Evolutionary conservation across 64 coral and sea anemone genomes (phyloP), one percentile per base, ranked within the genome.

Genomic region (Acropora yongei): DNA sequence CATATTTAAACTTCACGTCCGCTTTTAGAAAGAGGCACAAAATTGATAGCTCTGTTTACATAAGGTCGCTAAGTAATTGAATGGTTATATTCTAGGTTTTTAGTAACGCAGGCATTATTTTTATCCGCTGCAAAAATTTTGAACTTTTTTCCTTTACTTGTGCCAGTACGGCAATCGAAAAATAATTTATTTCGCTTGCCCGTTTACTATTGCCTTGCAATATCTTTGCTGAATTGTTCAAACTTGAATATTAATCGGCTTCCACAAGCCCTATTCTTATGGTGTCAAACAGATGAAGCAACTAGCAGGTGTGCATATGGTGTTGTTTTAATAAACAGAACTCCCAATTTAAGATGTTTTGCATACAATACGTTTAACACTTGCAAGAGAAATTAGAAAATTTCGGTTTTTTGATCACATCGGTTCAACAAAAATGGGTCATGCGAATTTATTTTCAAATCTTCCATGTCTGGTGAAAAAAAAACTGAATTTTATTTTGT

Each of bases 261-360:
- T 10, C 12, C 50, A 63, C 11, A 67, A 18, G 4, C 18, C 7
- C 57, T 66, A 72, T 69, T 68, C 44, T 39, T 17, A 47, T 5
- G n/a, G n/a, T 65, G 10, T 71, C 63, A 85, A 45, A 20, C 16
- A 6, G 45, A 4, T 71, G 17, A 72, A 85, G 44, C 6, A 46
- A 44, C 16, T 45, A 42, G 82, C 82, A 85, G 82, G 82, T 85
- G 82, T 45, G 43, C 9, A 16, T 20, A 5, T 82, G 40, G 30
- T 17, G 45, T 67, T 85, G 65, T 85, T 71, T 85, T 68, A 47
- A 71, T 85, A 85, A 85, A 85, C 82, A 85, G 45, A 65, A 85
- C 61, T 71, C 82, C 61, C 45, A 69, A 44, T 61, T 55, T 82
- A 43, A 85, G 82, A 85, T 85, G 65, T 85, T 85, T 85, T 85